Percentiles rank a stretch among this genome's conserved stretches.
phyloP scores from a whole-genome alignment of 2,113 vertebrate genomes.

The Cisticola juncidis region DNA sequence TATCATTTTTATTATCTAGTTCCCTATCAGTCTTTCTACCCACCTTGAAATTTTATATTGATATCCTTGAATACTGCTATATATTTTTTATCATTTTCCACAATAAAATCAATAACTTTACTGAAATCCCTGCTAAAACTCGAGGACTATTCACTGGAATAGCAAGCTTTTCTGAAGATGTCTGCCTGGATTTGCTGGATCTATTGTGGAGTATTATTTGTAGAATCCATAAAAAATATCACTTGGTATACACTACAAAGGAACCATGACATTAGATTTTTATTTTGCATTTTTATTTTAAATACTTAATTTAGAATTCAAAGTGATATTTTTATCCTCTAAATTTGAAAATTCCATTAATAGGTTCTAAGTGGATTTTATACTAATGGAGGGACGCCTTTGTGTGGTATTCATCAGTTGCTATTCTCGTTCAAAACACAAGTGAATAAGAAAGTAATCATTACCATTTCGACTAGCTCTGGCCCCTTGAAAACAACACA shows the following conservation, averaged over 20 bases:
- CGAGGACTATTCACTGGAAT: background rate
- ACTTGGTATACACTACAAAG: background rate
- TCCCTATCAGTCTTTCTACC: background rate
- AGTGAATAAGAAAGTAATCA: constrained; percentile 45
- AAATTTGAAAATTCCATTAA: background rate
- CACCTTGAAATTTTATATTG: background rate
- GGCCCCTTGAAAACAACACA: constrained; percentile 29
- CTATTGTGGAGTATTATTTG: background rate
- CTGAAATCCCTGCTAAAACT: background rate
- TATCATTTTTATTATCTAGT: background rate
- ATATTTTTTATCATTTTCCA: background rate
- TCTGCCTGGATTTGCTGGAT: background rate
- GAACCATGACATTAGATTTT: background rate
- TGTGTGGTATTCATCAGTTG: constrained; percentile 33
- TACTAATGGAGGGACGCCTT: background rate
- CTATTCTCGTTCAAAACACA: constrained; percentile 51
- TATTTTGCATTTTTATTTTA: constrained; percentile 15
- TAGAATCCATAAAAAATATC: background rate
- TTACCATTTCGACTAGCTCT: constrained; percentile 28
- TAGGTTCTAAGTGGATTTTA: constrained; percentile 33
- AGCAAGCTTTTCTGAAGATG: background rate
- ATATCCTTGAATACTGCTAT: background rate
- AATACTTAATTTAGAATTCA: background rate
- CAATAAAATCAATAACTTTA: background rate
- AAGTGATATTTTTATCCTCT: background rate